Evolutionary conservation across 2,888 invertebrate genomes (phyloP), one percentile per base, ranked within the genome.

Genomic region (Rhynchonema sp.): DNA sequence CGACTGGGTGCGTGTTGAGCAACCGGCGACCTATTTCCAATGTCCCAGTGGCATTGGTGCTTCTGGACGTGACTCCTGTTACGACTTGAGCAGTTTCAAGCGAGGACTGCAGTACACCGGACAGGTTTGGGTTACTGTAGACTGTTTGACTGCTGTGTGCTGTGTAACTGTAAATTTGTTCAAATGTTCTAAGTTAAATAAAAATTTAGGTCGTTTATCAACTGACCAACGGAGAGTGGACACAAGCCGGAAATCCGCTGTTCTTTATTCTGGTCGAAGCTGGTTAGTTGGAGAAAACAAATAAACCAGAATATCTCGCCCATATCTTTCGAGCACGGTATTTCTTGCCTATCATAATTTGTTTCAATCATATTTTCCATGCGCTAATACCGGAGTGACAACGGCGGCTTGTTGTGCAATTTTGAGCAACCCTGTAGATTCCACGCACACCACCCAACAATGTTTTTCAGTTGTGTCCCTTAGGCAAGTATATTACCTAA

Each of bases 251-350:
- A 57, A 65, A 65, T 59, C 68, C 68, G 22, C 64, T 72, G 54
- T 69, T 70, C 64, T 72, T 72, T 64, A 66, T 69, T 30, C 64
- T 72, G n/a, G 68, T 70, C 56, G 69, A 69, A 64, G 65, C 67
- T 29, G 70, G 68, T 67, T n/a, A n/a, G n/a, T n/a, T n/a, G n/a
- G n/a, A n/a, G n/a, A n/a, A n/a, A n/a, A n/a, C n/a, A n/a, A n/a
- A n/a, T n/a, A n/a, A n/a, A n/a, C n/a, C n/a, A n/a, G n/a, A n/a
- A n/a, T n/a, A n/a, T n/a, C n/a, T n/a, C n/a, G n/a, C n/a, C n/a
- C n/a, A n/a, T n/a, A n/a, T n/a, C n/a, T n/a, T n/a, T n/a, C n/a
- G n/a, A n/a, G n/a, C n/a, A n/a, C n/a, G n/a, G n/a, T n/a, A n/a
- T n/a, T n/a, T n/a, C n/a, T n/a, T n/a, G n/a, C n/a, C n/a, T n/a